Percentiles rank a stretch among this genome's conserved stretches.
Evolutionary conservation across 2,113 vertebrate species (phyloP).

Genomic region (Spea bombifrons): DNA sequence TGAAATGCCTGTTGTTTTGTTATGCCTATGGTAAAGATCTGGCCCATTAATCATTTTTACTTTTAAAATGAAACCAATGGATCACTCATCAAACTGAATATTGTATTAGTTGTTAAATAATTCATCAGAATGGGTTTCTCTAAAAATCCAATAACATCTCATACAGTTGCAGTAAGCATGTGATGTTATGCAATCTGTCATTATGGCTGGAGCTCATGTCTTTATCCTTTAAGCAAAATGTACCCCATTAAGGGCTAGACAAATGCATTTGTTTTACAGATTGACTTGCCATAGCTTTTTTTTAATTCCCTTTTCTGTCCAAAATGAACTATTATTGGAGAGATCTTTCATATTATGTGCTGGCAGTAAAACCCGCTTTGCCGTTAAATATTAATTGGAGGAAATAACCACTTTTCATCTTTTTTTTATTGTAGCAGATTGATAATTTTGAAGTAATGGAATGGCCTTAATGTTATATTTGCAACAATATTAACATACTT

Average conservation of each 20-base stretch:
- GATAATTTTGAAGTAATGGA: conserved; percentile 22
- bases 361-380: conserved; percentile 27
- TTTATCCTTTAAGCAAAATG: conserved; percentile 45
- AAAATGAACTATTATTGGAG: conserved; percentile 24
- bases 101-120: conserved; percentile 71
- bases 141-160: conserved; percentile 61
- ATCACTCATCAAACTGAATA: conserved; percentile 65
- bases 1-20: neutral
- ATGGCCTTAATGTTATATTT: conserved; percentile 35
- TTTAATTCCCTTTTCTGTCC: conserved; percentile 32
- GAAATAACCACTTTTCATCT: conserved; percentile 20
- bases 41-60: conserved; percentile 47
- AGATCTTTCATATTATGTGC: conserved; percentile 2
- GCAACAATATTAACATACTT: conserved; percentile 10
- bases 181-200: conserved; percentile 67
- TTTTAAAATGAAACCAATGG: conserved; percentile 62
- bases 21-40: conserved; percentile 30
- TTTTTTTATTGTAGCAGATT: conserved; percentile 22
- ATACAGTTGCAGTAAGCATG: conserved; percentile 58
- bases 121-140: conserved; percentile 60
- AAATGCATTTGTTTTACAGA: conserved; percentile 37
- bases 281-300: conserved; percentile 34
- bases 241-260: conserved; percentile 28
- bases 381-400: conserved; percentile 38
- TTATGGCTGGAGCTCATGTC: conserved; percentile 58